A percentile compares a stretch with the other conserved stretches of the same genome.
These are phyloP conservation scores for Rutpela maculata DNA, from an alignment of 2,888 invertebrate species.

Conservation along the genomic window DNA sequence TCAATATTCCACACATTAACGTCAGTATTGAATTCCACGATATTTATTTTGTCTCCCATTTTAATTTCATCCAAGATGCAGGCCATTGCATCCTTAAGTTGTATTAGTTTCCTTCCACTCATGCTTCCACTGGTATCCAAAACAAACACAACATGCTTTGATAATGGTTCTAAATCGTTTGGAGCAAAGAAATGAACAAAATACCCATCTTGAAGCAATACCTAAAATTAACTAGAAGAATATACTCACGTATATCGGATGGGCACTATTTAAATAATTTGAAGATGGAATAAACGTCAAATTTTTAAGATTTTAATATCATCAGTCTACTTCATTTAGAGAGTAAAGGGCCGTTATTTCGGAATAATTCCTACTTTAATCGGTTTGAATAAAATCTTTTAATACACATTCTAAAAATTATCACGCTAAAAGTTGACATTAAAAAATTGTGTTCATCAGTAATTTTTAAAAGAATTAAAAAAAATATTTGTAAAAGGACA, in stretches of 20 bases:
- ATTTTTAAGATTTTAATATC: too few relatives aligned
- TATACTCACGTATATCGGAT: not conserved
- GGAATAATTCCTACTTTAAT: too few relatives aligned
- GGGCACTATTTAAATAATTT: too few relatives aligned
- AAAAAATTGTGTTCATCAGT: too few relatives aligned
- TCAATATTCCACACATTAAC: slow-evolving; percentile 75
- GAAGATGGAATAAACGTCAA: too few relatives aligned
- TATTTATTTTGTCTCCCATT: slow-evolving; percentile 80
- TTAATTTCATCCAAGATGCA: slow-evolving; percentile 80
- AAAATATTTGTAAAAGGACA: too few relatives aligned
- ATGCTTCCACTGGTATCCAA: slow-evolving; percentile 86
- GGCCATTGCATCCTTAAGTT: slow-evolving; percentile 82
- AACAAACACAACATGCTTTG: slow-evolving; percentile 83
- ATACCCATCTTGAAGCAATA: slow-evolving; percentile 81
- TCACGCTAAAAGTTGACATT: too few relatives aligned
- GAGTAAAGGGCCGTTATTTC: too few relatives aligned
- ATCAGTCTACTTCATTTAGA: too few relatives aligned
- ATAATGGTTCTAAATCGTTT: slow-evolving; percentile 76
- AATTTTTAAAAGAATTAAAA: too few relatives aligned
- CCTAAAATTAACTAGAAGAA: slow-evolving; percentile 68
- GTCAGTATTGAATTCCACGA: slow-evolving; percentile 79
- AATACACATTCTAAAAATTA: too few relatives aligned
- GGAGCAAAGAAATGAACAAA: slow-evolving; percentile 87
- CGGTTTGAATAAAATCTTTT: too few relatives aligned
- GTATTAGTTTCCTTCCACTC: slow-evolving; percentile 80